Evolutionary conservation across 2,113 vertebrate species (phyloP).

Genomic region (Brachypodius melanocephalos): DNA sequence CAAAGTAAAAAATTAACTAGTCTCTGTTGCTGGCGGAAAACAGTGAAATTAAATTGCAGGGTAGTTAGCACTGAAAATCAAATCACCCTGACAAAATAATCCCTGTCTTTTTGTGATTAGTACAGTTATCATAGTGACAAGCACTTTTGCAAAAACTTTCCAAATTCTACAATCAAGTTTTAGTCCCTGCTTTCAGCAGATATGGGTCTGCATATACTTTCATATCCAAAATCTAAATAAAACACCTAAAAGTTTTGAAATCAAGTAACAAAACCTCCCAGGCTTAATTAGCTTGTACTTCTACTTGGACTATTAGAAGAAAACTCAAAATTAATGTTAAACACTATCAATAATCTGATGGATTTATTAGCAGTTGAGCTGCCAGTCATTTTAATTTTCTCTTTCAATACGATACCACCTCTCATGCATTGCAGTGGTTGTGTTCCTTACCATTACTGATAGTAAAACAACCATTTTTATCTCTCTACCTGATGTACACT

Average conservation of each 20-base stretch:
- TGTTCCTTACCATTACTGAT: not conserved
- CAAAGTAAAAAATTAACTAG: constrained; percentile 41
- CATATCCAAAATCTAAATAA: not conserved
- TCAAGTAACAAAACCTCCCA: not conserved
- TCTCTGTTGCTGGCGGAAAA: constrained; percentile 23
- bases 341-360: not conserved
- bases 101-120: not conserved
- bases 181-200: not conserved
- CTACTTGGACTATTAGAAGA: not conserved
- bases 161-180: not conserved
- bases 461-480: not conserved
- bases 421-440: not conserved
- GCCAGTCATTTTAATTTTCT: constrained; percentile 28
- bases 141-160: not conserved
- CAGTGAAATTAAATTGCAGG: constrained; percentile 32
- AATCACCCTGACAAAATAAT: constrained; percentile 15
- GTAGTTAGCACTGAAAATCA: constrained; percentile 47
- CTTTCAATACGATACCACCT: constrained; percentile 4
- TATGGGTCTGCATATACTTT: not conserved
- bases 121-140: not conserved
- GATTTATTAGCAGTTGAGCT: not conserved
- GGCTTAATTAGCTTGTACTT: not conserved
- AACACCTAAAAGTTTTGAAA: not conserved
- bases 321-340: not conserved
- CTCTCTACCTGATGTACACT: not conserved